phyloP scores from a whole-genome alignment of 2,797 vertebrate genomes.

The Dipus sagitta region DNA sequence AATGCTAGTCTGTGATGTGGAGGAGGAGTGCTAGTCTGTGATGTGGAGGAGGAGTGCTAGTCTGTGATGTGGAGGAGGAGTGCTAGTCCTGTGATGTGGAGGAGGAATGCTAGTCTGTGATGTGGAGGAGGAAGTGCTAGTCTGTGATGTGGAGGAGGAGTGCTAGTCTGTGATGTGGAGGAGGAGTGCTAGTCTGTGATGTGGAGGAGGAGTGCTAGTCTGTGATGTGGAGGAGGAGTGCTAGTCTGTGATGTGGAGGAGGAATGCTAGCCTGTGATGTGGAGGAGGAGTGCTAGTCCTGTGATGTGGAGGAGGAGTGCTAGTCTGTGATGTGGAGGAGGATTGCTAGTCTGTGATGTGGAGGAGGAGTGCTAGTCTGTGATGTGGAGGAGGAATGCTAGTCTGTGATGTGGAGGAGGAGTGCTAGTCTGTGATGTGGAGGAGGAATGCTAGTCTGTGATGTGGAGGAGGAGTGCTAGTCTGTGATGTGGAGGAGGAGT shows the following conservation, averaged over 20 bases:
- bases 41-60: too few relatives aligned
- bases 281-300: neutral
- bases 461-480: too few relatives aligned
- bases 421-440: too few relatives aligned
- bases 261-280: too few relatives aligned
- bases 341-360: fast-evolving
- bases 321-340: neutral
- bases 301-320: too few relatives aligned
- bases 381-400: neutral
- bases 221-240: neutral
- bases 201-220: too few relatives aligned
- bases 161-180: too few relatives aligned
- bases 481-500: neutral
- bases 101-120: too few relatives aligned
- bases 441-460: fast-evolving
- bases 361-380: too few relatives aligned
- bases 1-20: too few relatives aligned
- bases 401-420: fast-evolving
- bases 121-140: neutral
- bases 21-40: fast-evolving
- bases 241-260: fast-evolving
- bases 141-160: fast-evolving
- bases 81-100: fast-evolving
- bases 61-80: neutral
- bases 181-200: fast-evolving